These are phyloP conservation scores for Synanthedon formicaeformis DNA, from an alignment of 2,888 invertebrate genomes.

Conservation along the genomic window DNA sequence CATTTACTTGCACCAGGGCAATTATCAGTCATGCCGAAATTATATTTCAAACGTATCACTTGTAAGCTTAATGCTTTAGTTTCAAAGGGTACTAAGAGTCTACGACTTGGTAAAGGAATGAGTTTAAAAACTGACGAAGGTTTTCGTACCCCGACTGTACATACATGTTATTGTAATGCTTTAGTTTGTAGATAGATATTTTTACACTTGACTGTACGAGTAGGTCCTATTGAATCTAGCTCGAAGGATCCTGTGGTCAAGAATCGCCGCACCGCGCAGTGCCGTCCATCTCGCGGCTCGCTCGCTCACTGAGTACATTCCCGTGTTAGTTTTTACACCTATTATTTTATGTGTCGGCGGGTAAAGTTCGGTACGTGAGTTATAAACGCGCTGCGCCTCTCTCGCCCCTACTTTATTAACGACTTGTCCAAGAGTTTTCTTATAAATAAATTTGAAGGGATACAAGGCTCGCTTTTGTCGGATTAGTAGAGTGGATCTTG, in stretches of 20 bases:
- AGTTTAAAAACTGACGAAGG: too few species aligned
- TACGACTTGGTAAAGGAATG: too few species aligned
- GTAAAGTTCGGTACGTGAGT: conserved; percentile 72
- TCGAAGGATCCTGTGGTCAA: conserved; percentile 8
- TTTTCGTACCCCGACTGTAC: too few species aligned
- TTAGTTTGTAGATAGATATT: background rate
- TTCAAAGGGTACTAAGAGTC: too few species aligned
- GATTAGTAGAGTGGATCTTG: conserved; percentile 71
- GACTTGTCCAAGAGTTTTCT: conserved; percentile 72
- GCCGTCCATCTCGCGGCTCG: conserved; percentile 62
- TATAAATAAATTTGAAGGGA: conserved; percentile 72
- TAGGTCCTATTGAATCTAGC: background rate
- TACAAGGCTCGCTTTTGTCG: conserved; percentile 71
- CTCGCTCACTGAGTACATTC: conserved; percentile 69
- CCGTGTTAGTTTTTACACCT: conserved; percentile 72
- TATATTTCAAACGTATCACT: too few species aligned
- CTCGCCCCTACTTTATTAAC: conserved; percentile 72
- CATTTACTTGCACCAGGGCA: too few species aligned
- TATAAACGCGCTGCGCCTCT: conserved; percentile 70
- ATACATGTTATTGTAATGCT: background rate
- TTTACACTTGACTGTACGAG: background rate
- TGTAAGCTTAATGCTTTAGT: too few species aligned
- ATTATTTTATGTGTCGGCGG: conserved; percentile 72
- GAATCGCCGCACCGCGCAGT: conserved; percentile 12
- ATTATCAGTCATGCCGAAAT: too few species aligned